These are phyloP conservation scores for Noctuana brunneofusca DNA, from an alignment of 2,888 invertebrate genomes.

Conservation along the genomic window DNA sequence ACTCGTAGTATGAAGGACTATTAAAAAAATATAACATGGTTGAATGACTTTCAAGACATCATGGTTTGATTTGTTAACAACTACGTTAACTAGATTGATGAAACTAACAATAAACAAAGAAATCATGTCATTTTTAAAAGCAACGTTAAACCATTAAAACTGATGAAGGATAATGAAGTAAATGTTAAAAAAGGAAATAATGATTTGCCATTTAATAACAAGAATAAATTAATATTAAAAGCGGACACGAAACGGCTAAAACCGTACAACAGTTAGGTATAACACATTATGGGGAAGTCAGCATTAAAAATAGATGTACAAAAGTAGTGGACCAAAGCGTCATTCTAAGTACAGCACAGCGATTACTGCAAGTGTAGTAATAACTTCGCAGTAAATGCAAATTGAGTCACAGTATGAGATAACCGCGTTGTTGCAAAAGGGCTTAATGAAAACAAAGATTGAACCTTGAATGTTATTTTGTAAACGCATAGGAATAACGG, in stretches of 20 bases:
- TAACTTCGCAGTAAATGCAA: slow-evolving; percentile 23
- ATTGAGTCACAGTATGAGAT: slow-evolving; percentile 26
- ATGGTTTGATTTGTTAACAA: too few species aligned
- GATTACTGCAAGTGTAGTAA: slow-evolving; percentile 13
- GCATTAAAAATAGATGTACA: neutral
- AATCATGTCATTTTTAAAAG: too few species aligned
- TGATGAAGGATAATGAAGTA: neutral
- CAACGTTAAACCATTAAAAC: too few species aligned
- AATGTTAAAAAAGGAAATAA: neutral
- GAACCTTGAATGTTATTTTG: too few species aligned
- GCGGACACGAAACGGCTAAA: neutral
- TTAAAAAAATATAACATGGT: neutral
- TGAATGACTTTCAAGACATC: neutral
- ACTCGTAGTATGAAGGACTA: neutral
- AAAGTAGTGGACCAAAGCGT: slow-evolving; percentile 16
- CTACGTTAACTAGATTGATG: too few species aligned
- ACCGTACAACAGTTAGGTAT: neutral
- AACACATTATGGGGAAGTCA: slow-evolving; percentile 6
- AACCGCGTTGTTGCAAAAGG: slow-evolving; percentile 1
- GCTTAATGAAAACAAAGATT: neutral
- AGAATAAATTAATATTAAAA: neutral
- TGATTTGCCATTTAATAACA: neutral
- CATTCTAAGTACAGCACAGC: slow-evolving; percentile 2
- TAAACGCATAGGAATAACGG: neutral
- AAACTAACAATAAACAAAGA: too few species aligned